Evolutionary conservation across 92 coral and sea anemone species (phyloP), one percentile per base, ranked within the genome.

Genomic region (Paramuricea clavata): DNA sequence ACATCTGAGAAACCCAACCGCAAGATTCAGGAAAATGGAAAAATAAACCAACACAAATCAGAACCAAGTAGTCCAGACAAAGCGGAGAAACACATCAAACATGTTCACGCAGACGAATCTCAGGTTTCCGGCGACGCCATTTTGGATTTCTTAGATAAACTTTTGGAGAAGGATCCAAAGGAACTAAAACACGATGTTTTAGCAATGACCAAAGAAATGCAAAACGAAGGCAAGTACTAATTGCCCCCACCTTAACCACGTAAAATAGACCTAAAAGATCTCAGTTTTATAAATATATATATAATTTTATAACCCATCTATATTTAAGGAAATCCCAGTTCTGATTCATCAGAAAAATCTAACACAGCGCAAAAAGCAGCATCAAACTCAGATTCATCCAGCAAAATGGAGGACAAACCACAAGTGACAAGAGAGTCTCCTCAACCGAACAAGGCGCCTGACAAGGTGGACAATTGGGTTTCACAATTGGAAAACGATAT

Each of bases 141-240:
- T 35, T 57, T 79, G 36, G 84, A 79, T 79, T 79, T 79, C 67
- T 36, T 79, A 4, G 84, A 79, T 27, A 79, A 79, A 79, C 72
- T 79, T 6, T 42, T 79, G 9, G 72, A 79, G 35, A 59, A 10
- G 39, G 84, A 79, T 61, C 84, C 84, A 27, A 79, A 61, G 35
- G 17, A 32, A 41, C 19, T 79, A 27, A 59, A 42, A 28, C 84
- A 79, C 12, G 84, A 79, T 25, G 84, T 79, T 8, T 25, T 79
- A 73, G 50, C 84, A 12, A 60, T 79, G 84, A 67, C 52, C 11
- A 79, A 79, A 12, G 84, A 79, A 79, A 59, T 79, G 72, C 39
- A 79, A 79, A 33, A 34, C 16, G 84, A 79, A 47, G 84, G 67
- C 13, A 41, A 39, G 64, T n/a, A n/a, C n/a, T n/a, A n/a, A n/a